A percentile compares a stretch with the other conserved stretches of the same genome.
phyloP scores from a whole-genome alignment of 2,797 vertebrate species.

The Mus minutoides region DNA sequence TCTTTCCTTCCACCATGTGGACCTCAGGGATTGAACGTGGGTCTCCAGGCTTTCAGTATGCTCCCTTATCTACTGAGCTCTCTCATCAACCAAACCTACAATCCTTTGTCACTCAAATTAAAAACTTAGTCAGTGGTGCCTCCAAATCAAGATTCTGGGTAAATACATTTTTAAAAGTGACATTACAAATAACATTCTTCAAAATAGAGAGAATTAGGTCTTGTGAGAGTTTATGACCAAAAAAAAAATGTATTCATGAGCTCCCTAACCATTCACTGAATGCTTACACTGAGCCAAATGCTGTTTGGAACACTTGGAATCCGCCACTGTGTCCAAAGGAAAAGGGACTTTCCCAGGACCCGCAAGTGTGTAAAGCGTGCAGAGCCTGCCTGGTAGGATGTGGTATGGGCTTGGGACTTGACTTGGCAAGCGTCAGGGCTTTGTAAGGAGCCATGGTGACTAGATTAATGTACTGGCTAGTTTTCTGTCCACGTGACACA shows the following conservation, averaged over 20 bases:
- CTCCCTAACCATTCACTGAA: background rate
- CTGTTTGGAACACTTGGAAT: background rate
- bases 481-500: background rate
- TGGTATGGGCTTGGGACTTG: background rate
- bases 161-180: background rate
- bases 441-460: background rate
- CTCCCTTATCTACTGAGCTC: background rate
- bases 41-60: background rate
- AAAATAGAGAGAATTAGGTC: background rate
- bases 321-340: background rate
- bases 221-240: background rate
- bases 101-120: constrained; percentile 10
- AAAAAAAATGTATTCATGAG: background rate
- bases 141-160: constrained; percentile 53
- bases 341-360: background rate
- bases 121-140: constrained; percentile 1
- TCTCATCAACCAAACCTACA: background rate
- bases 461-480: background rate
- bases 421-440: background rate
- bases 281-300: background rate
- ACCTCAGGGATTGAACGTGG: background rate
- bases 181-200: constrained; percentile 10
- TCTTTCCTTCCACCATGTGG: background rate
- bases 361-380: too few relatives aligned
- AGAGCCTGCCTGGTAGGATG: background rate